These are phyloP conservation scores for Sminthurides aquaticus DNA, from an alignment of 2,888 invertebrate species.

Conservation along the genomic window DNA sequence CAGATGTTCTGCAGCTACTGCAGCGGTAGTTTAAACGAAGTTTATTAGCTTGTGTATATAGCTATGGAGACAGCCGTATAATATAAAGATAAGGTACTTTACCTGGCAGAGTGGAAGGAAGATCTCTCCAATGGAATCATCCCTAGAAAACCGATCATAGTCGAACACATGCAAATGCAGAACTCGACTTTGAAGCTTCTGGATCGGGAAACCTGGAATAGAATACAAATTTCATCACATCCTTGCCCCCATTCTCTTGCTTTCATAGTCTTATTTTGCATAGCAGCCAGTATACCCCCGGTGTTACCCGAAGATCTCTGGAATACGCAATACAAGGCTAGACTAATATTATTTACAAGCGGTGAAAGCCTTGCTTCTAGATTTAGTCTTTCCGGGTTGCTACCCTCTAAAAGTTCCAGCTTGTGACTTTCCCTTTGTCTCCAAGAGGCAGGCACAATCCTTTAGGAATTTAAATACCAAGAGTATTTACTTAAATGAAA, in stretches of 20 bases:
- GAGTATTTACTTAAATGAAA: neutral
- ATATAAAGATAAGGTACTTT: constrained; percentile 46
- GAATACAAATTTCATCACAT: constrained; percentile 5
- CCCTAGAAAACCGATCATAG: constrained; percentile 86
- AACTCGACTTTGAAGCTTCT: constrained; percentile 83
- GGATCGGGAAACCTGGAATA: constrained; percentile 70
- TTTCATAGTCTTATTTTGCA: too few species aligned
- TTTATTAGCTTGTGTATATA: too few species aligned
- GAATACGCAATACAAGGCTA: too few species aligned
- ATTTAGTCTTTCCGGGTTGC: too few species aligned
- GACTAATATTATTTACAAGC: too few species aligned
- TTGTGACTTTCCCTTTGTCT: neutral
- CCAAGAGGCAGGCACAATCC: neutral
- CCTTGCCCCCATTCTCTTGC: neutral
- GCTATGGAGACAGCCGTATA: too few species aligned
- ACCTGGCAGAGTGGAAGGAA: constrained; percentile 87
- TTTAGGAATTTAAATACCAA: neutral
- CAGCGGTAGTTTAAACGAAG: too few species aligned
- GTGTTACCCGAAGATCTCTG: too few species aligned
- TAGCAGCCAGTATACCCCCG: too few species aligned
- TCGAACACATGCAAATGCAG: constrained; percentile 89
- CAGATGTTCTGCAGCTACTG: too few species aligned
- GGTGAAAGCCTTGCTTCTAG: too few species aligned
- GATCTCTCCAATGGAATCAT: constrained; percentile 89
- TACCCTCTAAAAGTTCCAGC: neutral